Percentiles rank a stretch among this genome's conserved stretches.
These are phyloP conservation scores for Meleagris gallopavo DNA, from an alignment of 2,113 vertebrate genomes.

Conservation along the genomic window DNA sequence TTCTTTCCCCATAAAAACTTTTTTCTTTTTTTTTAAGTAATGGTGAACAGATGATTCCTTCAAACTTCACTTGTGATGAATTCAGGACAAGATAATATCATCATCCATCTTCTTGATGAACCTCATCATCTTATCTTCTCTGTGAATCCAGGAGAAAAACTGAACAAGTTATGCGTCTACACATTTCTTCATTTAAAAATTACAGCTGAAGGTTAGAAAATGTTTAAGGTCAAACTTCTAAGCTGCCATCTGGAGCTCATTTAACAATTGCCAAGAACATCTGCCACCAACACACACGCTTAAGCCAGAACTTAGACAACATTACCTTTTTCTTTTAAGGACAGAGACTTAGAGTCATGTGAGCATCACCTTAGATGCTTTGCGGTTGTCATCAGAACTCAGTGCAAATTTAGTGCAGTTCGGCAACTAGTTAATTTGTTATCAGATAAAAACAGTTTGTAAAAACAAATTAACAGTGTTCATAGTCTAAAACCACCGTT, in stretches of 20 bases:
- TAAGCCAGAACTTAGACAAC: constrained; percentile 25
- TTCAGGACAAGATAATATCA: constrained; percentile 62
- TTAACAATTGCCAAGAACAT: constrained; percentile 64
- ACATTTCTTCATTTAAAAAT: constrained; percentile 58
- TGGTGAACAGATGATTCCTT: constrained; percentile 65
- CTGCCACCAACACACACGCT: constrained; percentile 14
- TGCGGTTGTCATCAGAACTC: neutral
- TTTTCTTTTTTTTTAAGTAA: constrained; percentile 6
- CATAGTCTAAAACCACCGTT: neutral
- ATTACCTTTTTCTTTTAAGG: constrained; percentile 42
- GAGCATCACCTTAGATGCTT: neutral
- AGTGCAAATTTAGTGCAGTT: neutral
- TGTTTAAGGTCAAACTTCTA: constrained; percentile 64
- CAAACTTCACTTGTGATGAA: constrained; percentile 43
- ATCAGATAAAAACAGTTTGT: neutral
- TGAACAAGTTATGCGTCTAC: constrained; percentile 44
- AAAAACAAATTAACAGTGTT: neutral
- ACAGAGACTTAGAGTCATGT: neutral
- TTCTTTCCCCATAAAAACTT: constrained; percentile 29
- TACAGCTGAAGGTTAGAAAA: constrained; percentile 65
- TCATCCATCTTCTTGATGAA: constrained; percentile 66
- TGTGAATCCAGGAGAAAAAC: constrained; percentile 29
- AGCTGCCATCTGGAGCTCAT: constrained; percentile 66
- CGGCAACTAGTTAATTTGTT: neutral
- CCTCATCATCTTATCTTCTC: constrained; percentile 49